Evolutionary conservation across 1,140 invertebrate species (phyloP).

Genomic region (Pantala flavescens): DNA sequence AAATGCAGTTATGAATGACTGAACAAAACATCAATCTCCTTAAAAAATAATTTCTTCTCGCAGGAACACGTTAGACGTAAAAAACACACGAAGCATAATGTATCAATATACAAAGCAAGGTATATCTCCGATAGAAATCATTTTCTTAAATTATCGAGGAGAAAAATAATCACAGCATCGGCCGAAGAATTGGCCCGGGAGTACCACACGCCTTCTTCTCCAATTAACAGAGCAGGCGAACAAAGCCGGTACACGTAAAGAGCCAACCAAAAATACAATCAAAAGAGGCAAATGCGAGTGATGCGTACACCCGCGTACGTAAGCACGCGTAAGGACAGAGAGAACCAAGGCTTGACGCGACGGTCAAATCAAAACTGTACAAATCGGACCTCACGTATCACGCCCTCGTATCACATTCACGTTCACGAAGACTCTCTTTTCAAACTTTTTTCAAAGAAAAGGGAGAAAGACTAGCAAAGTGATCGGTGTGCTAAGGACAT

Average conservation of each 20-base stretch:
- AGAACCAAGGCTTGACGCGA: background rate
- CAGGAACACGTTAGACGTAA: background rate
- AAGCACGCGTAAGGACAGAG: background rate
- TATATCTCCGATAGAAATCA: background rate
- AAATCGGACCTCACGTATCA: background rate
- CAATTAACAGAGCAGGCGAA: background rate
- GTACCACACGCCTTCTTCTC: background rate
- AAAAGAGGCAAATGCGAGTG: too few species aligned
- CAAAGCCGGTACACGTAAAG: background rate
- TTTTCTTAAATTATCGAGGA: background rate
- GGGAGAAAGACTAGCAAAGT: background rate
- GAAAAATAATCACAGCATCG: background rate
- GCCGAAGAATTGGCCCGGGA: background rate
- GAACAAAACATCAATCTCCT: conserved; percentile 8
- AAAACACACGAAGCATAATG: background rate
- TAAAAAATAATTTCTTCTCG: background rate
- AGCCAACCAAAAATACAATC: background rate
- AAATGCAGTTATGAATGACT: background rate
- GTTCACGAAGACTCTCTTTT: conserved; percentile 1
- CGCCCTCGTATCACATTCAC: background rate
- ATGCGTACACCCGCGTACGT: too few species aligned
- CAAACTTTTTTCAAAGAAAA: background rate
- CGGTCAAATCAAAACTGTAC: background rate
- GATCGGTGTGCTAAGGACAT: background rate
- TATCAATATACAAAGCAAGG: background rate